Evolutionary conservation across 2,113 vertebrate genomes (phyloP), one percentile per base, ranked within the genome.

Genomic region (Psettodes erumei): DNA sequence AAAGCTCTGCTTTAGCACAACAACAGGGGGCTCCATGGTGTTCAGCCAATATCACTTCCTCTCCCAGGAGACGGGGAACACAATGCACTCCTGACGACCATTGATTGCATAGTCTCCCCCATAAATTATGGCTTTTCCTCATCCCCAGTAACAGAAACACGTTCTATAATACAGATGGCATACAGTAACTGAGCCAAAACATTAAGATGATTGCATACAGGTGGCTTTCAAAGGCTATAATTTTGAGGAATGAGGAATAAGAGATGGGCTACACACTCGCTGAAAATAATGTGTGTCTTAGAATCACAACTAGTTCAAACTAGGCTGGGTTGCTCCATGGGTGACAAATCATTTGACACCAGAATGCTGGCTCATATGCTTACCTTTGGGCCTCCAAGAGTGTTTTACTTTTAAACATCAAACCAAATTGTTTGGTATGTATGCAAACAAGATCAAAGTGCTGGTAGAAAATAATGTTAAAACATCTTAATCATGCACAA

Each of bases 41-140:
- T 82, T 82, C 84, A 62, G 88, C 82, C 88, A 90, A 91, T 79
- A 85, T 65, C 15, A 33, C 81, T 82, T 82, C 79, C 84, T 91
- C 90, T 91, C 90, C 87, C 66, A 7, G 87, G 91, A 91, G 80
- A 91, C 88, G 5, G 73, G 55, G 51, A 82, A 86, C 86, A 91
- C 88, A 91, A 91, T 87, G 80, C 85, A 76, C 82, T 77, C 63
- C 63, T 47, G 73, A 66, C 84, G 45, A 62, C 75, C 76, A 88
- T 82, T 88, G 86, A 86, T 81, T 89, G 84, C 71, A 77, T 21
- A 64, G 79, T 79, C 47, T 81, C 68, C 77, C 73, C 69, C 84
- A 81, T 87, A 82, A 91, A 86, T 88, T 81, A 83, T 61, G 33
- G 48, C 42, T 45, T 78, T 79, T 66, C 40, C 68, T 71, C 67